Percentiles rank a stretch among this genome's conserved stretches.
phyloP scores from a whole-genome alignment of 1,140 invertebrate genomes.

The Halyomorpha halys region DNA sequence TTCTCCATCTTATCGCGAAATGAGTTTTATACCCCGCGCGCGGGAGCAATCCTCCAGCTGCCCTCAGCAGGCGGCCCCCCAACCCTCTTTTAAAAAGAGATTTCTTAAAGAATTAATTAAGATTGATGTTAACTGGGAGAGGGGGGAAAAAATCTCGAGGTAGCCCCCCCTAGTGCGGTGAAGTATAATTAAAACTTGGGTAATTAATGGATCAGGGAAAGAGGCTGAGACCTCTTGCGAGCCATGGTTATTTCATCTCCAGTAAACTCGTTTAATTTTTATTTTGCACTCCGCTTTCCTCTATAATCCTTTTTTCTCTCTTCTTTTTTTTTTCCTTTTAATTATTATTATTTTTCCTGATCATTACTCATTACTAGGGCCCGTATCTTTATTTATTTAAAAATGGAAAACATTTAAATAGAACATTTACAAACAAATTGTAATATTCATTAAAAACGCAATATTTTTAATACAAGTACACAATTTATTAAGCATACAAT shows the following conservation, averaged over 20 bases:
- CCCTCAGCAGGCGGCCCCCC: slow-evolving; percentile 9
- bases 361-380: too few relatives aligned
- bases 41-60: slow-evolving; percentile 11
- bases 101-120: slow-evolving; percentile 26
- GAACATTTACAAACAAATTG: too few relatives aligned
- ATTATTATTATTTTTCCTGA: too few relatives aligned
- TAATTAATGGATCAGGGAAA: slow-evolving; percentile 8
- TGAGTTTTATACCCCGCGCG: slow-evolving; percentile 23
- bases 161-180: slow-evolving; percentile 14
- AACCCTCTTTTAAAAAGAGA: slow-evolving; percentile 21
- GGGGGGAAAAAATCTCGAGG: slow-evolving; percentile 7
- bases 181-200: slow-evolving; percentile 22
- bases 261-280: slow-evolving; percentile 18
- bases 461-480: too few relatives aligned
- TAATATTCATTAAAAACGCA: too few relatives aligned
- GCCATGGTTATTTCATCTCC: slow-evolving; percentile 18
- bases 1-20: slow-evolving; percentile 24
- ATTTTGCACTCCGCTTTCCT: slow-evolving; percentile 8
- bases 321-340: background rate
- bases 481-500: too few relatives aligned
- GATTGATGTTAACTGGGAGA: slow-evolving; percentile 23
- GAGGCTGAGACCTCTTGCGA: background rate
- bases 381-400: too few relatives aligned
- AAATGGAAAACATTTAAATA: too few relatives aligned
- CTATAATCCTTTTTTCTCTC: background rate